phyloP scores from a whole-genome alignment of 2,888 invertebrate genomes.

The Norana najaformis region DNA sequence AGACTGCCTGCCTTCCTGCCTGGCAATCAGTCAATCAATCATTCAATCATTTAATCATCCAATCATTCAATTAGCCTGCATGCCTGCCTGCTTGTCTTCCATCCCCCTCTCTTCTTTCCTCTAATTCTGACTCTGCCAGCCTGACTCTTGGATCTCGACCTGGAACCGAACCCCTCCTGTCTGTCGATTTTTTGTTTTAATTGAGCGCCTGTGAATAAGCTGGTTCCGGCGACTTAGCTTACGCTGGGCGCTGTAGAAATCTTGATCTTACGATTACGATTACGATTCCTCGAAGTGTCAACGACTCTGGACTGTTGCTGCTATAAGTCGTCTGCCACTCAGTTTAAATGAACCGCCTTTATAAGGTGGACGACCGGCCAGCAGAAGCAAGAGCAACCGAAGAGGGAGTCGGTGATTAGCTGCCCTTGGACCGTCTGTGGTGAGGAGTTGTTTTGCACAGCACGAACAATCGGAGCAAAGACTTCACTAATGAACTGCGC shows the following conservation, averaged over 20 bases:
- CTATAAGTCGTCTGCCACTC: background rate
- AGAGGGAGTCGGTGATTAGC: background rate
- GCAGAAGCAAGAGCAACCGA: background rate
- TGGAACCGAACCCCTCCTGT: too few species aligned
- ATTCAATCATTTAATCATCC: too few species aligned
- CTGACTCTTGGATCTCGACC: too few species aligned
- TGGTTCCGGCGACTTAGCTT: too few species aligned
- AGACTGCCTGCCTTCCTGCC: too few species aligned
- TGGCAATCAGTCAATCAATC: too few species aligned
- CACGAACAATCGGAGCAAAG: background rate
- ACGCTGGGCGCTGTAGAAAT: too few species aligned
- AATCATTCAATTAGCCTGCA: too few species aligned
- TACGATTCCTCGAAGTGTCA: background rate
- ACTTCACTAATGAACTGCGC: background rate
- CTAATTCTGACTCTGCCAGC: background rate
- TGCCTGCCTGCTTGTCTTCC: background rate
- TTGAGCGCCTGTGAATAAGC: too few species aligned
- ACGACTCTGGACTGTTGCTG: background rate
- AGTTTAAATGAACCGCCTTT: background rate
- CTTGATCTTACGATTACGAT: too few species aligned
- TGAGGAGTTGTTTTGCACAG: background rate
- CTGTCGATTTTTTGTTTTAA: background rate
- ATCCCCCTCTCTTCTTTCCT: too few species aligned
- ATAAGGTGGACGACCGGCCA: background rate
- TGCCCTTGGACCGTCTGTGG: background rate